Evolutionary conservation across 2,113 vertebrate species (phyloP).

Genomic region (Ptychochromis oligacanthus): DNA sequence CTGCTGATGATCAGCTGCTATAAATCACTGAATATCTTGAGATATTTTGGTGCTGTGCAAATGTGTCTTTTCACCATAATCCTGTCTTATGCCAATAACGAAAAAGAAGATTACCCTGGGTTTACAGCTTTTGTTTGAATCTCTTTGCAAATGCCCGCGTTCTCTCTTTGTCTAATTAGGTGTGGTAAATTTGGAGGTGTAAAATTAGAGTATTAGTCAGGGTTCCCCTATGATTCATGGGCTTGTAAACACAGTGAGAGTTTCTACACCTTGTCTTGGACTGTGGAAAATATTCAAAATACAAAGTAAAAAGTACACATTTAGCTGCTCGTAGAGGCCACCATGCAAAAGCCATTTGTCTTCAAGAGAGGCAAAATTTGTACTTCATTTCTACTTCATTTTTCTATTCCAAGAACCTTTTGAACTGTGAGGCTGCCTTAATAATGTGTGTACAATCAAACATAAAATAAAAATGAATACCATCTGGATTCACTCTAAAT

Average conservation of each 20-base stretch:
- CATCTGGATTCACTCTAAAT: too few species aligned
- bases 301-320: background rate
- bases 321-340: accelerated
- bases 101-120: background rate
- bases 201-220: background rate
- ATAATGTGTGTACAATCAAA: too few species aligned
- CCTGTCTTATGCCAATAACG: background rate
- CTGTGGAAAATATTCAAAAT: background rate
- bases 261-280: background rate
- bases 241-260: background rate
- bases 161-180: background rate
- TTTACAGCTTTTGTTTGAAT: background rate
- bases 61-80: background rate
- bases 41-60: background rate
- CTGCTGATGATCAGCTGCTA: background rate
- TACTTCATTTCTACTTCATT: accelerated
- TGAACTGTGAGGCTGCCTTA: too few species aligned
- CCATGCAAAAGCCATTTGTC: too few species aligned
- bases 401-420: too few species aligned
- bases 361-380: background rate
- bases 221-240: background rate
- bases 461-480: too few species aligned
- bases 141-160: background rate
- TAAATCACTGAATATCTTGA: background rate
- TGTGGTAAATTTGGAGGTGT: background rate